Base-by-base conservation (phyloP, 2,797 vertebrate species). In the Tokudaia muenninki region DNA sequence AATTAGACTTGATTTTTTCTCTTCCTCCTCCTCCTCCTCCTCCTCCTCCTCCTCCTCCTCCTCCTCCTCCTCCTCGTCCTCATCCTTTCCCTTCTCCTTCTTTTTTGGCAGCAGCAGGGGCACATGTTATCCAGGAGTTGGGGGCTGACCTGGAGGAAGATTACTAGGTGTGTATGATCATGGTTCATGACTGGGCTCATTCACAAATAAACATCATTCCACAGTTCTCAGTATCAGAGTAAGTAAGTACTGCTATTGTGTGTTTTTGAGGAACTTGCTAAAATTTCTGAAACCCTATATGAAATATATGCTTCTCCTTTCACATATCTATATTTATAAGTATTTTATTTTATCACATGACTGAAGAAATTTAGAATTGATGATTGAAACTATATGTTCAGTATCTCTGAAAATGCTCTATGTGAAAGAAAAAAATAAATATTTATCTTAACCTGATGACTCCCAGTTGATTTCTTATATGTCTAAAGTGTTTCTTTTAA, bases 341-440 rank as follows among this genome's bases (percentile, higher is more conserved):
- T 22, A 55, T 77, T 80, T 79, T 57, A 44, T 47, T 92, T 12
- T 87, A 41, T 78, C 47, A 11, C 8, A 65, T 82, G 34, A 70
- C 13, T 91, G 6, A 93, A 78, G 80, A 11, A 16, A 70, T 75
- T 63, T 81, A 70, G n/a, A 95, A 78, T 55, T 91, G 67, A 74
- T n/a, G 24, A 93, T 91, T 59, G 37, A 90, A 34, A 77, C 37
- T 63, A 41, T 44, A 63, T 92, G 47, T 75, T 37, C n/a, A 50
- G 29, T 92, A 8, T 88, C 4, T 79, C 67, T 16, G 3, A 17
- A 81, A 37, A 13, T 57, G 24, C 6, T 37, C 37, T 14, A 22
- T 37, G 34, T 24, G 19, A 57, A 14, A 47, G 24, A 22, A 57
- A 57, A 81, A 1, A 6, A 55, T 55, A 22, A n/a, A 80, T 22